Base-by-base conservation (phyloP, 2,797 vertebrate genomes). In the Lepus townsendii region DNA sequence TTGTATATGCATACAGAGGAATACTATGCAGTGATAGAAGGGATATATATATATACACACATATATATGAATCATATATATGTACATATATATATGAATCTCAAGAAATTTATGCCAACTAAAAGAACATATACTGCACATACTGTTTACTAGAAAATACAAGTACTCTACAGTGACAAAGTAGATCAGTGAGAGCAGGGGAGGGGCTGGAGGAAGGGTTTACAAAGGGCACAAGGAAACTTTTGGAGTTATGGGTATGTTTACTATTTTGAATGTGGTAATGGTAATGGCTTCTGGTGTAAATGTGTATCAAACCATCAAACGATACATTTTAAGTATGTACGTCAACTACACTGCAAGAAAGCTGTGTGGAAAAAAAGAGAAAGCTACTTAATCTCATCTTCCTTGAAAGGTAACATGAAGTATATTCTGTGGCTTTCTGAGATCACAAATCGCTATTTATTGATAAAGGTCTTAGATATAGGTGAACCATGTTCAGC, bases 401-500 rank as follows among this genome's bases (percentile, higher is more conserved):
- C 76, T 79, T 84, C 6, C 69, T 68, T 32, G 63, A 83, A 69
- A 79, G 20, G 57, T 75, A 92, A 79, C 27, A 87, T 87, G 65
- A 87, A 63, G 24, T 71, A 78, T 75, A 69, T 42, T 88, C 38
- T 2, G 42, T 26, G 8, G 57, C 26, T 52, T 62, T 65, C 32
- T 94, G 50, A 90, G 19, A 27, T 52, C 5, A 77, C 3, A 66
- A 24, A 76, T 85, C 30, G 94, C 71, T 84, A 87, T 77, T 62
- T 82, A 14, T 66, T 60, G 80, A 88, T 66, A 78, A 88, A 90
- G 9, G 24, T 84, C 38, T 77, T 82, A 13, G 26, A 75, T 27
- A 83, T 4, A 30, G 50, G 30, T 63, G 38, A 93, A n/a, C 32
- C 5, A 60, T 71, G 24, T 75, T 69, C 71, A 52, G 9, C n/a